Base-by-base conservation (phyloP, 2,888 invertebrate genomes). In the Orchesella flavescens region DNA sequence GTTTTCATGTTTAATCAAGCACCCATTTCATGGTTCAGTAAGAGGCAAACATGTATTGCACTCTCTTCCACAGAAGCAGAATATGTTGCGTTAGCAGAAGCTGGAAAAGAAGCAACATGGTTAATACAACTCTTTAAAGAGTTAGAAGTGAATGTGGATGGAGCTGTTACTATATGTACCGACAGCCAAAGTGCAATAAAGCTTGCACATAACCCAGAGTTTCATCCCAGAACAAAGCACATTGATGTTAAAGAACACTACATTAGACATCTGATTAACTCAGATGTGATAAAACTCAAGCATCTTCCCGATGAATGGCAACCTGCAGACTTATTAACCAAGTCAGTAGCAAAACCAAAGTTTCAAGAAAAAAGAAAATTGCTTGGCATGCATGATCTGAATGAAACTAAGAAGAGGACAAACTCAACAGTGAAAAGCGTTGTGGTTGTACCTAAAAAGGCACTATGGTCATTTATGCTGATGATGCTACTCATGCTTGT, bases 141-240 rank as follows among this genome's bases (percentile, higher is more conserved):
- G 19, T 19, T 34, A 12, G 19, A 49, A 9, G 13, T 34, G 12
- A 17, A 63, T 15, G 7, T 72, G 43, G n/a, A 24, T 13, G 17
- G 17, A 10, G 15, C 57, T 15, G 4, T n/a, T 2, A 15, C 59
- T 17, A 53, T 55, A 15, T 34, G 15, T 15, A 10, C 17, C 1
- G 21, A 55, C 21, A 72, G 55, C 34, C 24, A 57, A 21, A 57
- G 23, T 55, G 72, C 57, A 10, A 86, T 88, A 9, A 85, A 72
- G n/a, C 55, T 89, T 2, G 84, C 86, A 1, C 77, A 87, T 1
- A 88, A 89, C 59, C 85, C 86, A 1, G 86, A 86, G 46, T 79
- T 83, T 24, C 87, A 87, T 55, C 55, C 80, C 4, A 61, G 85
- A 24, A 87, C 87, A 0, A 89, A 89, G 57, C 89, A 89, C 65